Evolutionary conservation across 2,888 invertebrate species (phyloP).

Genomic region (Taphrorychus bicolor): DNA sequence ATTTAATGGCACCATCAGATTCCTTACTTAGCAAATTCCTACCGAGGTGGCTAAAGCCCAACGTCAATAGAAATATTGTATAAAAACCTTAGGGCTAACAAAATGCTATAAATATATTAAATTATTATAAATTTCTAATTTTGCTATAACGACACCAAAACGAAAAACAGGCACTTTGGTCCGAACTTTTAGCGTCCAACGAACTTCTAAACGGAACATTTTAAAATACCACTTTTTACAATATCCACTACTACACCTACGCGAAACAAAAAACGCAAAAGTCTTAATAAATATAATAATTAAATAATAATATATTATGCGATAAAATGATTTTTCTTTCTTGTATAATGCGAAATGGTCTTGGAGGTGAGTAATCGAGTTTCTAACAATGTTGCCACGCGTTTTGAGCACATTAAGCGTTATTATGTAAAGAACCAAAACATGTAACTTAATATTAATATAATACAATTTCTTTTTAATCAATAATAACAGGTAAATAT

Average conservation of each 20-base stretch:
- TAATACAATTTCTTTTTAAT: neutral
- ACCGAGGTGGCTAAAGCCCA: constrained; percentile 2
- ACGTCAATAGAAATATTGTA: neutral
- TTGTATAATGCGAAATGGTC: neutral
- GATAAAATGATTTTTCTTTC: neutral
- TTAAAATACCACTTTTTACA: constrained; percentile 5
- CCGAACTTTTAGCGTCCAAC: constrained; percentile 33
- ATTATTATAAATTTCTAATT: constrained; percentile 17
- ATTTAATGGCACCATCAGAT: constrained; percentile 56
- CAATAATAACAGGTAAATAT: neutral
- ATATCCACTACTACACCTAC: neutral
- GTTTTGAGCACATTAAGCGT: neutral
- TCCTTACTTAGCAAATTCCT: constrained; percentile 44
- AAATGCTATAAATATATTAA: constrained; percentile 38
- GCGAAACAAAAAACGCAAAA: neutral
- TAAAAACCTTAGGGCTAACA: constrained; percentile 12
- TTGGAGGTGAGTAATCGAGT: neutral
- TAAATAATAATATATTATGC: constrained; percentile 1
- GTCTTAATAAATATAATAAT: neutral
- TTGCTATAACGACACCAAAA: constrained; percentile 8
- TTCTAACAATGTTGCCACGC: neutral
- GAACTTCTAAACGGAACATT: neutral
- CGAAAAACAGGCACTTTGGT: constrained; percentile 59
- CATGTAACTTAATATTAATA: neutral
- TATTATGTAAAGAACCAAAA: neutral